Evolutionary conservation across 2,797 vertebrate genomes (phyloP).

Genomic region (Antennarius maculatus): DNA sequence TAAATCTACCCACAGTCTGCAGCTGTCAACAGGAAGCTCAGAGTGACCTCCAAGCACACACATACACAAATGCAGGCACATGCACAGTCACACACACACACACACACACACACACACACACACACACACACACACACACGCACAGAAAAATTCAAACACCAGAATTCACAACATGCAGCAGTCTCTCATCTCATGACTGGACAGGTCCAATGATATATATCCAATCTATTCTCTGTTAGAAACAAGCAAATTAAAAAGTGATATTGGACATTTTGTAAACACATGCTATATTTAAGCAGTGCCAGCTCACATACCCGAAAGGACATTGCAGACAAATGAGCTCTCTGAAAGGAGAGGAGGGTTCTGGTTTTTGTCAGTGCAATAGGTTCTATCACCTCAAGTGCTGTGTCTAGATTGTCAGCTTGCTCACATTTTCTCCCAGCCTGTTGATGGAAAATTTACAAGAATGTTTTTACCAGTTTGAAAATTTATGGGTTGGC

Average conservation of each 20-base stretch:
- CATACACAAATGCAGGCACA: slow-evolving; percentile 50
- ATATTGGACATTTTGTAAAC: slow-evolving; percentile 55
- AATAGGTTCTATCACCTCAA: slow-evolving; percentile 54
- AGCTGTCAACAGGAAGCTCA: slow-evolving; percentile 83
- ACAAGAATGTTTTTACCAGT: slow-evolving; percentile 67
- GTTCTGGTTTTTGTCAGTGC: slow-evolving; percentile 64
- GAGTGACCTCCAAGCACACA: slow-evolving; percentile 70
- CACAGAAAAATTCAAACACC: slow-evolving; percentile 6
- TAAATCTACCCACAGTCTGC: slow-evolving; percentile 79
- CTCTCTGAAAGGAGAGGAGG: slow-evolving; percentile 33
- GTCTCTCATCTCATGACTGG: slow-evolving; percentile 62
- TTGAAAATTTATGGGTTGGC: slow-evolving; percentile 71
- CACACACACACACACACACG: slow-evolving; percentile 17
- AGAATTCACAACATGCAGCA: slow-evolving; percentile 2
- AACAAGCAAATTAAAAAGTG: slow-evolving; percentile 35
- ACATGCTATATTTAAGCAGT: slow-evolving; percentile 59
- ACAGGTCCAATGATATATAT: slow-evolving; percentile 38
- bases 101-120: slow-evolving; percentile 51
- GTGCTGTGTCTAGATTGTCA: slow-evolving; percentile 55
- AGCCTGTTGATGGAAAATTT: slow-evolving; percentile 57
- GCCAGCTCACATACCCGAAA: slow-evolving; percentile 23
- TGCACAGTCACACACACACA: slow-evolving; percentile 17
- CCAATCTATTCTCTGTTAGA: slow-evolving; percentile 11
- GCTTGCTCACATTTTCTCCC: slow-evolving; percentile 63
- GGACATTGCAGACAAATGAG: slow-evolving; percentile 42